Percentiles rank a stretch among this genome's conserved stretches.
Conservation (phyloP, 2,113 vertebrate species). For the Aegithalos caudatus region DNA sequence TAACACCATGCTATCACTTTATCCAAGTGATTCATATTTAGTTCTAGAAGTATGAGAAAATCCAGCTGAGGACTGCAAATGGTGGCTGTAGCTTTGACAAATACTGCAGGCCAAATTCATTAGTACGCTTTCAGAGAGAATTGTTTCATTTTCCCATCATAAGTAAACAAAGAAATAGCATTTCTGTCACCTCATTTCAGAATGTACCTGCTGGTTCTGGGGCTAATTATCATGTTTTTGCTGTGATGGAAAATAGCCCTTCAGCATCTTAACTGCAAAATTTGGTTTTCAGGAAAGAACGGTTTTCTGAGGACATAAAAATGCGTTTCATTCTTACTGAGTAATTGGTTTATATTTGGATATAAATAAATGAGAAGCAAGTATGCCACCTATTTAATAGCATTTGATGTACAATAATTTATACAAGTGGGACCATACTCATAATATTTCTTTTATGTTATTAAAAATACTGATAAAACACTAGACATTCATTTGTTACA, state of each 20-base stretch:
- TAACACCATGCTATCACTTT: fast-evolving
- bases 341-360: slow-evolving; percentile 17
- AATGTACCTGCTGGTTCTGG: slow-evolving; percentile 9
- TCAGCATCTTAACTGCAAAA: background rate
- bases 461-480: slow-evolving; percentile 52
- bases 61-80: background rate
- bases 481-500: slow-evolving; percentile 23
- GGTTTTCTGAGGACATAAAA: background rate
- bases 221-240: background rate
- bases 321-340: background rate
- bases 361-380: slow-evolving; percentile 16
- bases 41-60: background rate
- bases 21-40: fast-evolving
- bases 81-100: background rate
- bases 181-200: background rate
- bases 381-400: background rate
- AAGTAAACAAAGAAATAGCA: background rate
- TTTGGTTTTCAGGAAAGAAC: background rate
- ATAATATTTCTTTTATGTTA: background rate
- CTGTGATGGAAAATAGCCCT: slow-evolving; percentile 22
- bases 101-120: background rate
- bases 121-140: background rate
- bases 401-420: slow-evolving; percentile 21
- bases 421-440: background rate
- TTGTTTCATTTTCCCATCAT: background rate